phyloP scores from a whole-genome alignment of 2,113 vertebrate species.

The Jaculus jaculus region DNA sequence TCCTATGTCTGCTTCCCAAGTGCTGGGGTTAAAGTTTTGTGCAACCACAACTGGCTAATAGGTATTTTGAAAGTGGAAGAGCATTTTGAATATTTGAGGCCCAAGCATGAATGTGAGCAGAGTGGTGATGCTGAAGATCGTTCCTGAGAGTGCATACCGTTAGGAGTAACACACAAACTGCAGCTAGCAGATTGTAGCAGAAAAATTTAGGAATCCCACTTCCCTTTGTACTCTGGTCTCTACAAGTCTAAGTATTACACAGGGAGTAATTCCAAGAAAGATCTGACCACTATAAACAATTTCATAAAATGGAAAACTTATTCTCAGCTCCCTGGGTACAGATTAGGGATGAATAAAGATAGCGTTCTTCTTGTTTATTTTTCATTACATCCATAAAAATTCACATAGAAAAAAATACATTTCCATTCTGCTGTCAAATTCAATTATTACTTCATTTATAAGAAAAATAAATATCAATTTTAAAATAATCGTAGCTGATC shows the following conservation, averaged over 20 bases:
- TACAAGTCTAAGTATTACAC: not conserved
- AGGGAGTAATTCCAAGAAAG: not conserved
- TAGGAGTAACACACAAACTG: not conserved
- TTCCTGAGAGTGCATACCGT: not conserved
- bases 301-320: not conserved
- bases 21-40: no score
- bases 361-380: conserved; percentile 20
- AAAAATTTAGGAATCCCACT: not conserved
- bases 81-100: not conserved
- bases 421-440: conserved; percentile 6
- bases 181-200: not conserved
- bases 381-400: conserved; percentile 35
- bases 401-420: conserved; percentile 8
- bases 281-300: not conserved
- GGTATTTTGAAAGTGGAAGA: not conserved
- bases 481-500: not conserved
- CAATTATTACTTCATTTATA: conserved; percentile 24
- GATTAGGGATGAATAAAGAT: not conserved
- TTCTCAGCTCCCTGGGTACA: not conserved
- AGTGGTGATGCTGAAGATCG: not conserved
- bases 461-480: not conserved
- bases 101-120: no score
- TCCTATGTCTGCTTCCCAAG: no score
- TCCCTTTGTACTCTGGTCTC: not conserved
- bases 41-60: no score